Evolutionary conservation across 2,113 vertebrate species (phyloP).

Genomic region (Coryphaenoides rupestris): DNA sequence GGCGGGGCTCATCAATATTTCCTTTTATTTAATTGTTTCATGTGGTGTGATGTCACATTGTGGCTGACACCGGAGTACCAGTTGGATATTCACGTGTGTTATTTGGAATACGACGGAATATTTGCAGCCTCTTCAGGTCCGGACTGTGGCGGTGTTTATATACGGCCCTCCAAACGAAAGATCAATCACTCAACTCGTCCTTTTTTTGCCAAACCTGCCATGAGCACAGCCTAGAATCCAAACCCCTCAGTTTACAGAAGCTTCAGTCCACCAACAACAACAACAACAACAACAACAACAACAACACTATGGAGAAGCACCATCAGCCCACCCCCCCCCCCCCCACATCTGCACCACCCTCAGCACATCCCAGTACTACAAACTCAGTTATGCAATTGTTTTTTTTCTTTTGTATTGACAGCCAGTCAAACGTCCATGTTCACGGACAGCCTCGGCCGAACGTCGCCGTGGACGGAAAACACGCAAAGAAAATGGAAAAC

Average conservation of each 20-base stretch:
- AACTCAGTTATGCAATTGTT: constrained; percentile 89
- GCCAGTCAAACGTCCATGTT: no score
- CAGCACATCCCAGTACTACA: constrained; percentile 54
- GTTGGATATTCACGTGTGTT: background rate
- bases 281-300: constrained; percentile 53
- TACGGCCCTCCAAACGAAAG: constrained; percentile 40
- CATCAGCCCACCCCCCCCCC: constrained; percentile 63
- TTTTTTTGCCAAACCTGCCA: constrained; percentile 94
- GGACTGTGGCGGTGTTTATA: constrained; percentile 49
- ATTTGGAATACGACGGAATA: background rate
- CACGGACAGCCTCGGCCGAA: background rate
- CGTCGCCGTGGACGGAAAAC: constrained; percentile 2
- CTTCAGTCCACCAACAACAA: no score
- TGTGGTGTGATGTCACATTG: no score
- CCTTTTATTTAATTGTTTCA: no score
- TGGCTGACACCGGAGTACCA: no score
- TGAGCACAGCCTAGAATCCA: constrained; percentile 87
- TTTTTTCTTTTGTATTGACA: constrained; percentile 28
- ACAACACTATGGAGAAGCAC: constrained; percentile 70
- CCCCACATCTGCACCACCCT: constrained; percentile 46
- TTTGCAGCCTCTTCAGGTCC: constrained; percentile 54
- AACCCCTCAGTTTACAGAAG: constrained; percentile 90
- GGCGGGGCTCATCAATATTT: background rate
- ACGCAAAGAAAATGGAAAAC: constrained; percentile 44
- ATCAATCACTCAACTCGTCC: constrained; percentile 73